A percentile compares a stretch with the other conserved stretches of the same genome.
Evolutionary conservation across 2,888 invertebrate species (phyloP).

Genomic region (Mesoligia furuncula): DNA sequence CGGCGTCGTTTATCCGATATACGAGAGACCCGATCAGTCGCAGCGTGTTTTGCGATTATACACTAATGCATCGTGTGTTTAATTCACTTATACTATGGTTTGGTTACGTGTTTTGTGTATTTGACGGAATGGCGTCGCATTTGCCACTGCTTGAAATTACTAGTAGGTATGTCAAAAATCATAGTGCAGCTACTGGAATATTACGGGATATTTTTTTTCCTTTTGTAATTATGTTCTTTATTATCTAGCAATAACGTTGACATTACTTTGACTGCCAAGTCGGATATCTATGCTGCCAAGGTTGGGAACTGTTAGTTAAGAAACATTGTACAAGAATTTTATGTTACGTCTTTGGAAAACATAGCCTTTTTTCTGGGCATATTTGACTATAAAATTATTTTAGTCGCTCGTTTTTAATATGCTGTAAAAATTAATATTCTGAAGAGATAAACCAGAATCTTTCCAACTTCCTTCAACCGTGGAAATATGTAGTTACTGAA

Average conservation of each 20-base stretch:
- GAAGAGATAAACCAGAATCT: no score
- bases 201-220: not conserved
- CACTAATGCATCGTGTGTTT: constrained; percentile 81
- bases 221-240: not conserved
- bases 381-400: not conserved
- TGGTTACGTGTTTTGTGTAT: constrained; percentile 68
- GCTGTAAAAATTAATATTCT: no score
- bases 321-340: not conserved
- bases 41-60: constrained; percentile 80
- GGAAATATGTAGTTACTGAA: no score
- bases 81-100: constrained; percentile 76
- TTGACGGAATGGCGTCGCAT: constrained; percentile 24
- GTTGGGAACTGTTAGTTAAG: not conserved
- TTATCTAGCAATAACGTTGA: not conserved
- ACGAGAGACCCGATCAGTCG: constrained; percentile 77
- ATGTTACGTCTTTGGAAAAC: not conserved
- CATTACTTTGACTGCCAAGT: not conserved
- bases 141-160: constrained; percentile 28
- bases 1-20: constrained; percentile 84
- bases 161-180: not conserved
- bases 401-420: no score
- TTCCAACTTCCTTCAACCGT: no score
- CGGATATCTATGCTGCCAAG: no score
- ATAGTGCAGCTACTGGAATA: not conserved
- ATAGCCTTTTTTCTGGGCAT: not conserved